Evolutionary conservation across 2,888 invertebrate genomes (phyloP).

Genomic region (Chironomus riparius): DNA sequence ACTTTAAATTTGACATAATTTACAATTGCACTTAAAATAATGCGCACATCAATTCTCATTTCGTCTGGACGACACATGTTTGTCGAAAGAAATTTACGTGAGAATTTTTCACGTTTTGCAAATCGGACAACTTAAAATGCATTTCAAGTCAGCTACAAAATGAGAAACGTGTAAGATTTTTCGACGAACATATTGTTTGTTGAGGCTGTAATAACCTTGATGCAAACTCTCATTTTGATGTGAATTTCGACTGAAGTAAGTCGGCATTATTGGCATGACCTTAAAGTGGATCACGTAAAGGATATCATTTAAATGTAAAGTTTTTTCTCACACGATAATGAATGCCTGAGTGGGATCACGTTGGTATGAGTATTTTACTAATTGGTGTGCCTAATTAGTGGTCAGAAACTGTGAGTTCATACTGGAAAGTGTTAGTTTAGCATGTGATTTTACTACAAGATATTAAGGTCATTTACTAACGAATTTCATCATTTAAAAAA

Average conservation of each 20-base stretch:
- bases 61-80: constrained; percentile 4
- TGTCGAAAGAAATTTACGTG: not conserved
- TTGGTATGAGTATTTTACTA: not conserved
- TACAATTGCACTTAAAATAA: not conserved
- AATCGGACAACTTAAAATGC: constrained; percentile 41
- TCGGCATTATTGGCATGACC: not conserved
- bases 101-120: not conserved
- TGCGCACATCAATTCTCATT: not conserved
- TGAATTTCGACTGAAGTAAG: too few relatives aligned
- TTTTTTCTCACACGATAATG: not conserved
- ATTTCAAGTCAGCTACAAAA: constrained; percentile 48
- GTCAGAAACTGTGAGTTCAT: not conserved
- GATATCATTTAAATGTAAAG: not conserved
- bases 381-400: not conserved
- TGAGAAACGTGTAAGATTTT: not conserved
- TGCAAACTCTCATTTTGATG: not conserved
- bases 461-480: too few relatives aligned
- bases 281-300: constrained; percentile 4
- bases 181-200: not conserved
- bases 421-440: not conserved
- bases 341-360: not conserved
- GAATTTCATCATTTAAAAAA: too few relatives aligned
- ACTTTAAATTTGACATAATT: not conserved
- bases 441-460: too few relatives aligned
- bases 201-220: not conserved